Evolutionary conservation across 1,140 invertebrate species (phyloP), one percentile per base, ranked within the genome.

Genomic region (Zelostemma sp.): DNA sequence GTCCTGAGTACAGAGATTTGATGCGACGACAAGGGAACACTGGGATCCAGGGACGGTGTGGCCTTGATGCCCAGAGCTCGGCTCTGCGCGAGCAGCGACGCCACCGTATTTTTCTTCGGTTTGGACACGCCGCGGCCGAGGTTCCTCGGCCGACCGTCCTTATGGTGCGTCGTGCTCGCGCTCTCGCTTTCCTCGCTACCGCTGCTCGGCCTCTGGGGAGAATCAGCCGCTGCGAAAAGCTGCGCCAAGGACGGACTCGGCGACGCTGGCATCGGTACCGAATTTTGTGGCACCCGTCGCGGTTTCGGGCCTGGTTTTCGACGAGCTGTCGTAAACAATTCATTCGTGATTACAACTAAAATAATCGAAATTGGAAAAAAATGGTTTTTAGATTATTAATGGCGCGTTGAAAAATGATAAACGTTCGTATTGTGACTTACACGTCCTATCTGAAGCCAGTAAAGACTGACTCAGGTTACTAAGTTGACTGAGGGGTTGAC

Each of bases 31-130:
- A 88, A 83, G 8, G 88, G 86, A 19, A 85, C 84, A 51, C 81
- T 89, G 2, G 87, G 87, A 69, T 89, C 88, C 51, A 88, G 76
- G 12, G 86, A 57, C 14, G 87, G 87, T n/a, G 87, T 86, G 11
- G 88, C 88, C 76, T 90, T 90, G 38, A 90, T 88, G 1, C 93
- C 93, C 14, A 95, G 87, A 0, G 93, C 93, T 68, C 93, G 86
- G 71, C 92, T 93, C 83, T 95, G 93, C 0, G 93, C 93, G 16
- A 96, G 82, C 19, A 96, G 81, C 16, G 93, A 95, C 0, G 94
- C 94, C 0, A 96, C 94, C 0, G 94, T 96, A 76, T 95, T 95
- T 85, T 96, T 96, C 87, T 95, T 95, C 18, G 93, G 93, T 77
- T 94, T 94, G 65, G 93, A 94, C 1, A 94, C 92, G 0, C 93